Conservation (phyloP, 2,888 invertebrate genomes). For the Plagiodera versicolora region DNA sequence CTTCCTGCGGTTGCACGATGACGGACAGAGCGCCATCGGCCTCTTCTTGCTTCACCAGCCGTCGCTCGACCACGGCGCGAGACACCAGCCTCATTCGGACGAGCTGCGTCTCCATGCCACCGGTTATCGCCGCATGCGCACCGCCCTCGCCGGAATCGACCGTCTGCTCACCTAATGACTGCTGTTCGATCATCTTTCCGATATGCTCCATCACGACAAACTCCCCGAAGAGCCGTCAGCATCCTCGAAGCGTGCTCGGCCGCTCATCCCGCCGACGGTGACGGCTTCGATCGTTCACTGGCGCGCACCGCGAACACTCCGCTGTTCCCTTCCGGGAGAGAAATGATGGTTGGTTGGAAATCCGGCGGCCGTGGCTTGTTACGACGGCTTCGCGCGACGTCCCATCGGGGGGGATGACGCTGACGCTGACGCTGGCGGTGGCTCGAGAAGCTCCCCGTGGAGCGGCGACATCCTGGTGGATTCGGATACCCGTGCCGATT, state of each 20-base stretch:
- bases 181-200: slow-evolving; percentile 63
- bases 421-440: slow-evolving; percentile 30
- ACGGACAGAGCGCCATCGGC: slow-evolving; percentile 59
- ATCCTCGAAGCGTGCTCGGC: slow-evolving; percentile 28
- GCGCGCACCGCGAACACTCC: too few species aligned
- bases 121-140: slow-evolving; percentile 51
- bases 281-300: neutral
- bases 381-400: slow-evolving; percentile 38
- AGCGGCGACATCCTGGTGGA: slow-evolving; percentile 36
- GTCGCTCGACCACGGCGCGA: slow-evolving; percentile 54
- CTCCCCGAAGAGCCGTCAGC: slow-evolving; percentile 37
- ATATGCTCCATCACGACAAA: slow-evolving; percentile 60
- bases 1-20: slow-evolving; percentile 62
- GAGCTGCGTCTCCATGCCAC: slow-evolving; percentile 53
- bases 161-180: slow-evolving; percentile 59
- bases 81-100: slow-evolving; percentile 56
- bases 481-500: slow-evolving; percentile 43
- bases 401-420: neutral
- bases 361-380: slow-evolving; percentile 43
- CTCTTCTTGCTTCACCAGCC: slow-evolving; percentile 55
- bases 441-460: slow-evolving; percentile 32
- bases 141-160: slow-evolving; percentile 56
- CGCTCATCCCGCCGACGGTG: slow-evolving; percentile 14
- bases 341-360: slow-evolving; percentile 29
- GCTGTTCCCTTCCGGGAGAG: too few species aligned